Evolutionary conservation across 2,888 invertebrate genomes (phyloP), one percentile per base, ranked within the genome.

Genomic region (Drosophila aldrichi): DNA sequence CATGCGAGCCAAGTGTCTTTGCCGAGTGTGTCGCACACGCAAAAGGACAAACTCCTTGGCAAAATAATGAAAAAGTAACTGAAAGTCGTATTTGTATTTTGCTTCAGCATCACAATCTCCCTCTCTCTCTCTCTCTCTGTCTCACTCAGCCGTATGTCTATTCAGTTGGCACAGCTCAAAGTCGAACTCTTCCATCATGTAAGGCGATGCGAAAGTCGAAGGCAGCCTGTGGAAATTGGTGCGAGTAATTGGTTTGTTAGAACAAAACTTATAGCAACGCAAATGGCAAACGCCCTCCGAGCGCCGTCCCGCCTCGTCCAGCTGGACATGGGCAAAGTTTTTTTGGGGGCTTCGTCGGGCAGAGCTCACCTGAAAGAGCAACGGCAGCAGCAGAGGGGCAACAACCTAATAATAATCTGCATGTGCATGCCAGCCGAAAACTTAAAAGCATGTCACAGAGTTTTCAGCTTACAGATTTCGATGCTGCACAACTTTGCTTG

Each of bases 401-500:
- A 85, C 84, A 84, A 89, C 84, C 89, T 84, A 84, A 84, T 84
- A 84, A 84, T 84, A 84, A 84, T 84, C 88, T 84, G 84, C 84
- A 84, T 84, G 78, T 81, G 88, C 89, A 88, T 87, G 80, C 76
- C 89, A 81, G 82, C 65, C 73, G 66, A 79, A 89, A 89, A 84
- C 84, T 89, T 84, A 85, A 89, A 84, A 89, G 89, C 89, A 84
- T 84, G 88, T 89, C 84, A 89, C 84, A 89, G 89, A 84, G 88
- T 84, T 84, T 89, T 73, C 82, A 89, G 89, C 77, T 84, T 84
- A 87, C 89, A 84, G 89, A 84, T 84, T 84, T 87, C 76, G 79
- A 70, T 79, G 85, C 89, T 81, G 87, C 87, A 88, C 87, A 85
- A 83, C 75, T 83, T 87, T 86, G 65, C 60, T 74, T 74, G 70